phyloP scores from a whole-genome alignment of 1,140 invertebrate species.

The Artemia franciscana region DNA sequence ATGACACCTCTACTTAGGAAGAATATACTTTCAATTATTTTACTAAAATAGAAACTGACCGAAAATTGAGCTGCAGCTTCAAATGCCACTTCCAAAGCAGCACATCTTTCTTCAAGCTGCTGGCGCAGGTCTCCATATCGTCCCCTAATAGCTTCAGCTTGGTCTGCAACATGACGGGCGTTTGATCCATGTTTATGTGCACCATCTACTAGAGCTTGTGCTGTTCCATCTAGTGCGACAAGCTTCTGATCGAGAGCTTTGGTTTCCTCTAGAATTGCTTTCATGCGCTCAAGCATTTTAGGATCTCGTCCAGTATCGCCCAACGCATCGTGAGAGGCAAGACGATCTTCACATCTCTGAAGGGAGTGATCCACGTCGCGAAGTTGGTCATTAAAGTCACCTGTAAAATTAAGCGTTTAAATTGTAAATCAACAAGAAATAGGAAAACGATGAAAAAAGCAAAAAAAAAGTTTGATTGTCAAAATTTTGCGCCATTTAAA shows the following conservation, averaged over 20 bases:
- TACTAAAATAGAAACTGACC: slow-evolving; percentile 16
- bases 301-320: slow-evolving; percentile 53
- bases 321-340: slow-evolving; percentile 51
- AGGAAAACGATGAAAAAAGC: background rate
- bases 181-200: slow-evolving; percentile 33
- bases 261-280: slow-evolving; percentile 46
- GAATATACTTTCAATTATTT: too few species aligned
- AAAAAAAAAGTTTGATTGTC: too few species aligned
- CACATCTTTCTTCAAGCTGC: slow-evolving; percentile 49
- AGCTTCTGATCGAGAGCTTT: slow-evolving; percentile 48
- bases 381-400: slow-evolving; percentile 61
- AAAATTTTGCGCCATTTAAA: too few species aligned
- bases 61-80: slow-evolving; percentile 65
- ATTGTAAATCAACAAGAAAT: background rate
- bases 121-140: slow-evolving; percentile 48
- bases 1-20: too few species aligned
- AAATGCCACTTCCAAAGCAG: slow-evolving; percentile 59
- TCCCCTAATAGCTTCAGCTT: slow-evolving; percentile 49
- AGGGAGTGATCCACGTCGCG: slow-evolving; percentile 55
- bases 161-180: slow-evolving; percentile 44
- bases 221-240: slow-evolving; percentile 37
- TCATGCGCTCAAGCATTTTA: slow-evolving; percentile 55
- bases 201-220: slow-evolving; percentile 45
- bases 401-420: slow-evolving; percentile 11
- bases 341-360: slow-evolving; percentile 62